phyloP scores from a whole-genome alignment of 2,888 invertebrate genomes.

The Tenodera sinensis region DNA sequence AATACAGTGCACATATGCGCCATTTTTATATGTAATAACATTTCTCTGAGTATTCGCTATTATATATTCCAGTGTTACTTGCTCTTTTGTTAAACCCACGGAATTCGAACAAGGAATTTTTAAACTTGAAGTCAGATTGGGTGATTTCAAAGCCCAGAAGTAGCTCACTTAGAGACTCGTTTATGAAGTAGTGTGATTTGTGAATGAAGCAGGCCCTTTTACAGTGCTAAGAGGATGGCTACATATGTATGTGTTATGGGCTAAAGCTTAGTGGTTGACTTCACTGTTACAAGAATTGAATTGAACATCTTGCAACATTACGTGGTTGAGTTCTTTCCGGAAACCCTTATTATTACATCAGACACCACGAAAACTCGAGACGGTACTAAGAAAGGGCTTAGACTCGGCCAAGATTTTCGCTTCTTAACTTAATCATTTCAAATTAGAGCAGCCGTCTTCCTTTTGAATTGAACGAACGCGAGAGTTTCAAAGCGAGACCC shows the following conservation, averaged over 20 bases:
- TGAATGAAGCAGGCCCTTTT: no score
- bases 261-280: not conserved
- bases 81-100: no score
- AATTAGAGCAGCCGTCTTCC: not conserved
- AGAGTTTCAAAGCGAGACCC: not conserved
- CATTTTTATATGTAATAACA: no score
- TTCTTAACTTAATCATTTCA: not conserved
- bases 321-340: not conserved
- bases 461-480: not conserved
- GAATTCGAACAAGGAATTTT: no score
- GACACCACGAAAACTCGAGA: not conserved
- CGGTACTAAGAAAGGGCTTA: not conserved
- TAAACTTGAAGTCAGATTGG: no score
- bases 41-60: no score
- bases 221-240: no score
- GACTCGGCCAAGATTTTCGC: not conserved
- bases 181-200: no score
- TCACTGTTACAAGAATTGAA: not conserved
- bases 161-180: no score
- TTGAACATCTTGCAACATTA: not conserved
- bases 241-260: not conserved
- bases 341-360: not conserved
- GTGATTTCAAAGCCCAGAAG: no score
- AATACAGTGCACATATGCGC: no score
- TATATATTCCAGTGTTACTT: no score